A percentile compares a stretch with the other conserved stretches of the same genome.
Evolutionary conservation across 2,113 vertebrate species (phyloP).

Genomic region (Scopus umbretta): DNA sequence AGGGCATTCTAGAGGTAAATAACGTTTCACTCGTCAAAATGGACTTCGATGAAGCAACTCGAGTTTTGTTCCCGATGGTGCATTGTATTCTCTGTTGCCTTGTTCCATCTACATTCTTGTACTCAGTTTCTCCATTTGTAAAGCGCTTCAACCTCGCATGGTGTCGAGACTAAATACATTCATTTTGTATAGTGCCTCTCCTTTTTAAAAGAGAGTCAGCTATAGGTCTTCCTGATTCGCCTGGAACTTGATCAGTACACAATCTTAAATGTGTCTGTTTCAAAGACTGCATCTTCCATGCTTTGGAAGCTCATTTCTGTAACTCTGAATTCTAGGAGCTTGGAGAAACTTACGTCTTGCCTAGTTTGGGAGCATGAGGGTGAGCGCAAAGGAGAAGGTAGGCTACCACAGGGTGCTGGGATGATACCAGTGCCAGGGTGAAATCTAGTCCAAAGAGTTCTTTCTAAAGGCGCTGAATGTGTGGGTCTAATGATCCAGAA

Average conservation of each 20-base stretch:
- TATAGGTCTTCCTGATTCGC: not conserved
- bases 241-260: not conserved
- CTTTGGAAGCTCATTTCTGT: not conserved
- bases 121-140: not conserved
- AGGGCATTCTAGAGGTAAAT: not conserved
- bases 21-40: not conserved
- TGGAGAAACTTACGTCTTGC: not conserved
- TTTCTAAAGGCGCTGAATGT: not conserved
- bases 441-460: not conserved
- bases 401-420: not conserved
- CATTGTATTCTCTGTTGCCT: not conserved
- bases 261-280: not conserved
- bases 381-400: not conserved
- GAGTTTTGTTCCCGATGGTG: not conserved
- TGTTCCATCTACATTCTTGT: not conserved
- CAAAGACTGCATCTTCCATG: not conserved
- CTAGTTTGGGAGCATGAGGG: not conserved
- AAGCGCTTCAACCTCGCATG: not conserved
- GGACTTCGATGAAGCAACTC: not conserved
- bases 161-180: not conserved
- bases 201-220: not conserved
- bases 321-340: not conserved
- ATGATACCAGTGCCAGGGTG: not conserved
- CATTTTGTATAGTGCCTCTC: not conserved
- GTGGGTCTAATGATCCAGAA: not conserved